Conservation (phyloP, 2,888 invertebrate species). For the Fragum whitleyi region DNA sequence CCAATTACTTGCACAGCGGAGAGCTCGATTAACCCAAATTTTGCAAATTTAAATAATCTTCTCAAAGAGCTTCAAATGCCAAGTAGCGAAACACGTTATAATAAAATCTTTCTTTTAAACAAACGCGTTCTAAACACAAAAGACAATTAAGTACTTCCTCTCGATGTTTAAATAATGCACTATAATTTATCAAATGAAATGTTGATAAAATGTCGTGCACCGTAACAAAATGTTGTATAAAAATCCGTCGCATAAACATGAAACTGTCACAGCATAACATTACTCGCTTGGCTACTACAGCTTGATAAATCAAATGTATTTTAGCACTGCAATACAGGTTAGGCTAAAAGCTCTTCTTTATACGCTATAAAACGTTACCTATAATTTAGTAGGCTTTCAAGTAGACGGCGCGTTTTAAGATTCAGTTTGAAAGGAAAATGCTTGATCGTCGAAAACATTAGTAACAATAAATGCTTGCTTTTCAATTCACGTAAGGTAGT, state of each 20-base stretch:
- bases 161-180: background rate
- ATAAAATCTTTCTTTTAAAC: no score
- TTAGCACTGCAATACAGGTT: background rate
- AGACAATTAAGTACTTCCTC: no score
- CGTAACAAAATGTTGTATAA: background rate
- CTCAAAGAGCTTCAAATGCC: background rate
- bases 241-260: background rate
- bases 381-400: no score
- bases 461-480: no score
- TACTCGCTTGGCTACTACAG: background rate
- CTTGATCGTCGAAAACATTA: no score
- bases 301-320: background rate
- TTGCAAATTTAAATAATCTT: slow-evolving; percentile 3
- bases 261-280: background rate
- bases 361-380: no score
- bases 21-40: background rate
- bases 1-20: background rate
- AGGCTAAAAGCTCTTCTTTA: background rate
- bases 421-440: no score
- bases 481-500: no score
- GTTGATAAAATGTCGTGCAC: background rate
- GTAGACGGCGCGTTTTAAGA: no score
- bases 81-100: background rate
- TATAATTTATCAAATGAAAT: background rate
- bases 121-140: no score